Evolutionary conservation across 1,140 invertebrate species (phyloP).

Genomic region (Akabosia matsudoensis): DNA sequence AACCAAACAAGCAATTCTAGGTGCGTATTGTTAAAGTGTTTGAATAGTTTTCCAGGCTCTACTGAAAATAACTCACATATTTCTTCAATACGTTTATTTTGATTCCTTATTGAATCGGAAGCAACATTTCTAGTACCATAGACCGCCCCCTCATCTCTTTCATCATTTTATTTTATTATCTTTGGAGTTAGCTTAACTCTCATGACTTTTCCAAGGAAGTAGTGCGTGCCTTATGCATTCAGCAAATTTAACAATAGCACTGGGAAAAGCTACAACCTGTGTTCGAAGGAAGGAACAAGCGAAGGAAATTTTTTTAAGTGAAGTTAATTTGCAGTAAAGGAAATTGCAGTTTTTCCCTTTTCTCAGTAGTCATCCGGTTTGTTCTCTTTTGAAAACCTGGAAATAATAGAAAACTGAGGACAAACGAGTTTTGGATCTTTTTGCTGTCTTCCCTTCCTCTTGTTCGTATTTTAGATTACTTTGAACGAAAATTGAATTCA

Average conservation of each 20-base stretch:
- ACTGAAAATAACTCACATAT: too few species aligned
- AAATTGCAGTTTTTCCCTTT: conserved; percentile 19
- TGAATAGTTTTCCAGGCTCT: too few species aligned
- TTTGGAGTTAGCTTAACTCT: neutral
- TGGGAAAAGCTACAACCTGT: too few species aligned
- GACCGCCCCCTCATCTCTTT: conserved; percentile 2
- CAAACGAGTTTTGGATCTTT: neutral
- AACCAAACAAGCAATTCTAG: too few species aligned
- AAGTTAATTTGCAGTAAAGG: conserved; percentile 25
- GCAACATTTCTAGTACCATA: neutral
- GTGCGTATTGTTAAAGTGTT: too few species aligned
- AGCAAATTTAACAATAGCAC: too few species aligned
- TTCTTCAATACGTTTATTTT: neutral
- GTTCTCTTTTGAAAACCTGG: conserved; percentile 16
- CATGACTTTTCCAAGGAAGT: neutral
- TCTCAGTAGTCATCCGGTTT: conserved; percentile 19
- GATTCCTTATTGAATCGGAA: neutral
- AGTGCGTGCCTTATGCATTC: neutral
- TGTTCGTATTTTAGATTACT: neutral
- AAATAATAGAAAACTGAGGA: conserved; percentile 17
- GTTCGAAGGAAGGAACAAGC: conserved; percentile 8
- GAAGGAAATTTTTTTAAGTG: conserved; percentile 9
- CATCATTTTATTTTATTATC: neutral
- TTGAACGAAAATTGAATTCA: conserved; percentile 15
- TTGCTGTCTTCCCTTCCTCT: neutral